phyloP scores from a whole-genome alignment of 2,797 vertebrate genomes.

The Pteronotus mesoamericanus region DNA sequence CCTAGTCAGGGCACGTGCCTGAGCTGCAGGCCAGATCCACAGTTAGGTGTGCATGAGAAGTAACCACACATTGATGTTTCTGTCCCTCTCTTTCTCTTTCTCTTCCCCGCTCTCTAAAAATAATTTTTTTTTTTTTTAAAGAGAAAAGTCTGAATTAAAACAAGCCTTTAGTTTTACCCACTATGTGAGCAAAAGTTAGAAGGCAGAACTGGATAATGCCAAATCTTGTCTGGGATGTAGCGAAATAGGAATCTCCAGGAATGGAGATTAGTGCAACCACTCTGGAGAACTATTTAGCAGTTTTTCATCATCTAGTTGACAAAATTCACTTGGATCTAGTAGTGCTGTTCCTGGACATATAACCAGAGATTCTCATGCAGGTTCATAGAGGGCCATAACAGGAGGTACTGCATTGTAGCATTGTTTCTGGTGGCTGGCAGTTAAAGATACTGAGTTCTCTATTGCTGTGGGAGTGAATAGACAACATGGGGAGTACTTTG shows the following conservation, averaged over 20 bases:
- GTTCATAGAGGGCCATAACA: neutral
- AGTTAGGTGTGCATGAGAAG: too few species aligned
- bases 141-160: neutral
- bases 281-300: neutral
- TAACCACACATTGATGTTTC: too few species aligned
- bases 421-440: neutral
- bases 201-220: neutral
- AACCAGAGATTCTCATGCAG: neutral
- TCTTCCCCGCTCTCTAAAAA: too few species aligned
- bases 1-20: too few species aligned
- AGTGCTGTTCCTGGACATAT: neutral
- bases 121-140: too few species aligned
- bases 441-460: neutral
- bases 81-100: too few species aligned
- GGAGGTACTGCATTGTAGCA: neutral
- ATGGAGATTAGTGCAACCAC: neutral
- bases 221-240: neutral
- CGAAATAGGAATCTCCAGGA: neutral
- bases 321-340: neutral
- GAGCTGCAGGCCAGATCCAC: too few species aligned
- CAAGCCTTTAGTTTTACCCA: neutral
- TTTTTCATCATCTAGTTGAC: slow-evolving; percentile 4
- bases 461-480: neutral
- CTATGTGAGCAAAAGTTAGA: neutral
- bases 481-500: neutral